Conservation (phyloP, 2,797 vertebrate genomes). For the Ibycter americanus region DNA sequence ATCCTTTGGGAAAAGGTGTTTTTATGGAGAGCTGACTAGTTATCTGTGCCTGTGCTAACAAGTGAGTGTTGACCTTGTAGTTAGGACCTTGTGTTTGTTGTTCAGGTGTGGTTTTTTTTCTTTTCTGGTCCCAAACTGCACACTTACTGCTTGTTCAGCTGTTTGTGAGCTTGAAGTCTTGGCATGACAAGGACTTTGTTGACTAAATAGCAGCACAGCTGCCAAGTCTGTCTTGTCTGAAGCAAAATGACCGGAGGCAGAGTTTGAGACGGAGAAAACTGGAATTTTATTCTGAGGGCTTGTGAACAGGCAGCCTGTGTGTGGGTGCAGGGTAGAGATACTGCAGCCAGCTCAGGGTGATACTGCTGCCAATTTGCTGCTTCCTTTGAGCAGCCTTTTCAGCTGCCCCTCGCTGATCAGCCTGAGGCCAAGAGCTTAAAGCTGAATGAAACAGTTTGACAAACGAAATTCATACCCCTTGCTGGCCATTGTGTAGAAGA, state of each 20-base stretch:
- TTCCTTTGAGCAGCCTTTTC: neutral
- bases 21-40: neutral
- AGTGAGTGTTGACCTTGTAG: neutral
- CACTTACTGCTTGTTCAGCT: neutral
- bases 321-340: neutral
- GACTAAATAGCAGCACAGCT: neutral
- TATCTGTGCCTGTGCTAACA: neutral
- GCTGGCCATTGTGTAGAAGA: neutral
- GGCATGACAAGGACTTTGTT: neutral
- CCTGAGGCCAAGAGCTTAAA: neutral
- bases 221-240: neutral
- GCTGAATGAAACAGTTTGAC: neutral
- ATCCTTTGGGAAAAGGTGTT: neutral
- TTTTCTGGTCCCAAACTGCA: neutral
- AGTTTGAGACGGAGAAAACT: neutral
- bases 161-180: neutral
- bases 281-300: neutral
- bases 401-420: neutral
- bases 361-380: neutral
- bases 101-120: neutral
- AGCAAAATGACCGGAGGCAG: neutral
- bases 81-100: neutral
- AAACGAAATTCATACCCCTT: neutral
- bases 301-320: neutral
- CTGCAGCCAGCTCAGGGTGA: neutral